Evolutionary conservation across 1,140 invertebrate genomes (phyloP).

Genomic region (Cotesia glomerata): DNA sequence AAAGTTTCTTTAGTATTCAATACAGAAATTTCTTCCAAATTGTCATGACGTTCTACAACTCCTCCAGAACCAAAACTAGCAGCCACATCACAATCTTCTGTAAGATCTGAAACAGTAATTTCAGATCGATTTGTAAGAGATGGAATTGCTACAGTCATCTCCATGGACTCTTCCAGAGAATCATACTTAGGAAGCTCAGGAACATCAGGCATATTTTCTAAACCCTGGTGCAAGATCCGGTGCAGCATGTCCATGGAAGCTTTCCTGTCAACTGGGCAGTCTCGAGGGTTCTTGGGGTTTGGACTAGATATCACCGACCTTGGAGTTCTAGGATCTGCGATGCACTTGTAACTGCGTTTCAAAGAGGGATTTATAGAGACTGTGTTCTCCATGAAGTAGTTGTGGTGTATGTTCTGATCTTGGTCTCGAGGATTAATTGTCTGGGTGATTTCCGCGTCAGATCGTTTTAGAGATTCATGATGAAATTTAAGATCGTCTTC

Average conservation of each 20-base stretch:
- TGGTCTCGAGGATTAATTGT: background rate
- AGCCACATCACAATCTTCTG: background rate
- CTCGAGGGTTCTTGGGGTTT: background rate
- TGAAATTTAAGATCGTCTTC: background rate
- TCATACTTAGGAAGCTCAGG: background rate
- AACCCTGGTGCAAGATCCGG: background rate
- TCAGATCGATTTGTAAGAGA: background rate
- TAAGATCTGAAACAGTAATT: background rate
- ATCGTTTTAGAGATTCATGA: background rate
- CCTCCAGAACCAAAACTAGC: background rate
- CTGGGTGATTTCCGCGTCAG: background rate
- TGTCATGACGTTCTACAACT: too few species aligned
- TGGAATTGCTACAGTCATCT: conserved; percentile 4
- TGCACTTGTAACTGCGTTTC: background rate
- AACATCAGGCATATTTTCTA: background rate
- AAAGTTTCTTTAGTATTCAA: background rate
- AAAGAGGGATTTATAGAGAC: conserved; percentile 3
- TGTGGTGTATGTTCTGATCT: conserved; percentile 5
- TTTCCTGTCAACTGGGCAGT: background rate
- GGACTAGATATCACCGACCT: background rate
- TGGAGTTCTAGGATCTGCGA: background rate
- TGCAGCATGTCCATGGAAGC: background rate
- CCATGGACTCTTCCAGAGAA: conserved; percentile 2
- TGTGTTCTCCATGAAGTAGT: conserved; percentile 14
- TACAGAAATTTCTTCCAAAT: too few species aligned